Base-by-base conservation (phyloP, 2,797 vertebrate genomes). In the Typhlichthys eigenmanni region DNA sequence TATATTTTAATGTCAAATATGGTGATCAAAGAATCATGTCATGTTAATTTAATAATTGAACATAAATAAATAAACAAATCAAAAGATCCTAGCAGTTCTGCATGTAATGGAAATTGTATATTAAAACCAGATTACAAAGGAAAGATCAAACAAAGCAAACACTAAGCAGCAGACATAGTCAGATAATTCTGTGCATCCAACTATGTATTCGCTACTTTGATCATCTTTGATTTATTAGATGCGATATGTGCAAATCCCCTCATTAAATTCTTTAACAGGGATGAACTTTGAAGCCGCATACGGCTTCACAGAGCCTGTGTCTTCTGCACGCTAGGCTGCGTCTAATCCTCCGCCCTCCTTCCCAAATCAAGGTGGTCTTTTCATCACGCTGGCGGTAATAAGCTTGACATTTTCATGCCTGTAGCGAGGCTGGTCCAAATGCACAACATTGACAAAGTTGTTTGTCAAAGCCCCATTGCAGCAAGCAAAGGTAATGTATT, bases 301-400 rank as follows among this genome's bases (percentile, higher is more conserved):
- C 70, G 63, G 71, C 74, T 55, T 38, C 46, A 45, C 50, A 12
- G 55, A 50, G 69, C 64, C 65, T n/a, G 57, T 60, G 61, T 69
- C 79, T 71, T 85, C 82, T 82, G 82, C 12, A 64, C 38, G 71
- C 75, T 88, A 86, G 87, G 83, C 83, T 69, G 53, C 66, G 53
- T 52, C 62, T 80, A 69, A 48, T 71, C 69, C 72, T 82, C 82
- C 84, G 80, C 70, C 65, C 75, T 72, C 64, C 81, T 72, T 69
- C 80, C 74, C 52, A 85, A 87, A 85, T 84, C 79, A 71, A 70
- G 34, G 83, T 75, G 38, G 88, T 85, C 84, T 81, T 85, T 81
- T 68, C 72, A 80, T 79, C 82, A 74, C 73, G 75, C 76, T 1
- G 3, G 65, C 75, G 62, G 64, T 90, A 85, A 89, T 89, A 79